A percentile compares a stretch with the other conserved stretches of the same genome.
These are phyloP conservation scores for Chaetorhynchus papuensis DNA, from an alignment of 2,113 vertebrate genomes.

Conservation along the genomic window DNA sequence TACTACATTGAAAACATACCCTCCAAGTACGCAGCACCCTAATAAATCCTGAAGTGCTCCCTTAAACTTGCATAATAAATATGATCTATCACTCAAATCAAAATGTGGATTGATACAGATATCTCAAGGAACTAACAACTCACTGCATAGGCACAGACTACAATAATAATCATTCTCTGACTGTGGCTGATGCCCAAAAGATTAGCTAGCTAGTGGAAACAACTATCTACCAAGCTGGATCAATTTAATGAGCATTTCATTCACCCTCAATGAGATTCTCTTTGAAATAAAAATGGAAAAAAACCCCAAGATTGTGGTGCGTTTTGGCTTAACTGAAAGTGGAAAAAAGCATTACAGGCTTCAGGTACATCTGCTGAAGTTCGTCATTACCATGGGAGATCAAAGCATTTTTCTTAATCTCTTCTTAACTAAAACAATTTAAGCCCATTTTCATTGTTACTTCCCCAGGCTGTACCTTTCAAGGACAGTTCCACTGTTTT, in stretches of 20 bases:
- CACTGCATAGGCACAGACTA: not conserved
- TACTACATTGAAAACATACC: not conserved
- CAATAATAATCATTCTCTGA: not conserved
- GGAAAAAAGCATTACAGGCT: not conserved
- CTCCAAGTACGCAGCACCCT: not conserved
- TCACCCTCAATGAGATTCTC: not conserved
- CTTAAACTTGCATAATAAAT: not conserved
- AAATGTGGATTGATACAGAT: not conserved
- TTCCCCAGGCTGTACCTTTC: slow-evolving; percentile 20
- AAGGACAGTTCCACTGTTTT: slow-evolving; percentile 4
- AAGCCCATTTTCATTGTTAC: slow-evolving; percentile 2
- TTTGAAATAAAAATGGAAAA: not conserved
- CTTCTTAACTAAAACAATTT: slow-evolving; percentile 36
- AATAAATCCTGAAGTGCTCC: not conserved
- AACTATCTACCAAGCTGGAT: not conserved
- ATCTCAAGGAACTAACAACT: not conserved
- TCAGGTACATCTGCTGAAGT: not conserved
- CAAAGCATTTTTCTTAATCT: not conserved
- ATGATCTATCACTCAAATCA: not conserved
- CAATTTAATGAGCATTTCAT: not conserved
- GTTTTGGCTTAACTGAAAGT: not conserved
- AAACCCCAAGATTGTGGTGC: not conserved
- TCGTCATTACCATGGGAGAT: not conserved
- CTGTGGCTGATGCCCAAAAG: not conserved
- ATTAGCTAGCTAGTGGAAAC: not conserved